These are phyloP conservation scores for Brevimyrus niger DNA, from an alignment of 2,113 vertebrate species.

Conservation along the genomic window DNA sequence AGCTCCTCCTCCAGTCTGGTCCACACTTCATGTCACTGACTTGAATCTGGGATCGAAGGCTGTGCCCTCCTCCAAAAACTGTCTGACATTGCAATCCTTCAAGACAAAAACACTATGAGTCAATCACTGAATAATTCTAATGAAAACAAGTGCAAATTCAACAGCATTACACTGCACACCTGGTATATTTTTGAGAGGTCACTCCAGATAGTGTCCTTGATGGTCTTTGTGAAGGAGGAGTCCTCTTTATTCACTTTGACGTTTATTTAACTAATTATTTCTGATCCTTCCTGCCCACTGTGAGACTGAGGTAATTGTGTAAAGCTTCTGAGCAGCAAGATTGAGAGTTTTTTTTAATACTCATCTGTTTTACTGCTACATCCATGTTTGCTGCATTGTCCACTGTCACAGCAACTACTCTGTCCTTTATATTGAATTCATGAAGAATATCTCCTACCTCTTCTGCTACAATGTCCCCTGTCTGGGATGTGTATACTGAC, in stretches of 20 bases:
- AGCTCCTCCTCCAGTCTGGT: too few relatives aligned
- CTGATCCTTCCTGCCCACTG: slow-evolving; percentile 16
- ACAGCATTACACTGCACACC: background rate
- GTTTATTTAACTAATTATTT: too few relatives aligned
- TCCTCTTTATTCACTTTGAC: background rate
- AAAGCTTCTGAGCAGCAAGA: slow-evolving; percentile 18
- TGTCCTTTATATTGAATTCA: background rate
- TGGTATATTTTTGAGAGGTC: background rate
- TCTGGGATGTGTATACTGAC: slow-evolving; percentile 9
- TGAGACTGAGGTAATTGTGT: background rate
- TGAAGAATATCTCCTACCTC: slow-evolving; percentile 5
- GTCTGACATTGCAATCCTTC: background rate
- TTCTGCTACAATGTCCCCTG: slow-evolving; percentile 10
- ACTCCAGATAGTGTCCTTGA: slow-evolving; percentile 3
- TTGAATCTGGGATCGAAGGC: background rate
- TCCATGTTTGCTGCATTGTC: slow-evolving; percentile 21
- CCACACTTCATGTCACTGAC: too few relatives aligned
- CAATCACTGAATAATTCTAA: background rate
- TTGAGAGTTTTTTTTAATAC: background rate
- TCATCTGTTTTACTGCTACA: background rate
- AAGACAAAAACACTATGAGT: background rate
- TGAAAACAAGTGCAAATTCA: background rate
- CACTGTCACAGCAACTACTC: slow-evolving; percentile 1
- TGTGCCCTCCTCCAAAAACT: background rate
- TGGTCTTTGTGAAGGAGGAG: slow-evolving; percentile 10